Conservation (phyloP, 2,888 invertebrate genomes). For the Spisula subtruncata region DNA sequence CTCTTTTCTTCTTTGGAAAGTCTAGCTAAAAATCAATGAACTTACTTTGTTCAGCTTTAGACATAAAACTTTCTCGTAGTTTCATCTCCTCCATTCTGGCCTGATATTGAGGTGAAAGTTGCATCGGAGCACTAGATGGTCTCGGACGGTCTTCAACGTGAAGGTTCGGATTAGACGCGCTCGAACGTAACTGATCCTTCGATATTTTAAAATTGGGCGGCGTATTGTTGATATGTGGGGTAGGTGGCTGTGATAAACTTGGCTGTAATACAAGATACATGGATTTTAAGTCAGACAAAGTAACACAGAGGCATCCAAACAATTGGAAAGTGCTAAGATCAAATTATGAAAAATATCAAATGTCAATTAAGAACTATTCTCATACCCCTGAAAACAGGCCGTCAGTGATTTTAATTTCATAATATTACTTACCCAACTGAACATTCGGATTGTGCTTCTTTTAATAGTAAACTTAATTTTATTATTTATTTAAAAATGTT, state of each 20-base stretch:
- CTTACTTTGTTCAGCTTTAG: constrained; percentile 91
- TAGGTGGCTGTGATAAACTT: constrained; percentile 56
- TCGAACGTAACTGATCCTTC: constrained; percentile 77
- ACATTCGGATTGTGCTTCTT: too few species aligned
- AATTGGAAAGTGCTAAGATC: neutral
- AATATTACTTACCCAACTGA: too few species aligned
- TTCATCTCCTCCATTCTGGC: constrained; percentile 86
- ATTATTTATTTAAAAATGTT: too few species aligned
- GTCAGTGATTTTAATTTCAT: too few species aligned
- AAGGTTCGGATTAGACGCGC: constrained; percentile 88
- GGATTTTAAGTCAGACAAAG: neutral
- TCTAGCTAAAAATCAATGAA: neutral
- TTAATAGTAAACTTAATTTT: too few species aligned
- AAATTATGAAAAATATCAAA: too few species aligned
- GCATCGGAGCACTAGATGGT: constrained; percentile 80
- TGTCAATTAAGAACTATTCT: too few species aligned
- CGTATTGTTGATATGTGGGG: constrained; percentile 49
- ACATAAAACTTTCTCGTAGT: constrained; percentile 91
- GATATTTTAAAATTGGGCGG: constrained; percentile 52
- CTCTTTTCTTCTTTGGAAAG: too few species aligned
- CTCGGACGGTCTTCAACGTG: constrained; percentile 64
- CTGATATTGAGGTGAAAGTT: constrained; percentile 59
- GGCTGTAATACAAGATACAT: constrained; percentile 20
- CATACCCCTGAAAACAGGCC: too few species aligned
- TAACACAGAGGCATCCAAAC: neutral